A percentile compares a stretch with the other conserved stretches of the same genome.
Evolutionary conservation across 2,113 vertebrate genomes (phyloP).

Genomic region (Shinisaurus crocodilurus): DNA sequence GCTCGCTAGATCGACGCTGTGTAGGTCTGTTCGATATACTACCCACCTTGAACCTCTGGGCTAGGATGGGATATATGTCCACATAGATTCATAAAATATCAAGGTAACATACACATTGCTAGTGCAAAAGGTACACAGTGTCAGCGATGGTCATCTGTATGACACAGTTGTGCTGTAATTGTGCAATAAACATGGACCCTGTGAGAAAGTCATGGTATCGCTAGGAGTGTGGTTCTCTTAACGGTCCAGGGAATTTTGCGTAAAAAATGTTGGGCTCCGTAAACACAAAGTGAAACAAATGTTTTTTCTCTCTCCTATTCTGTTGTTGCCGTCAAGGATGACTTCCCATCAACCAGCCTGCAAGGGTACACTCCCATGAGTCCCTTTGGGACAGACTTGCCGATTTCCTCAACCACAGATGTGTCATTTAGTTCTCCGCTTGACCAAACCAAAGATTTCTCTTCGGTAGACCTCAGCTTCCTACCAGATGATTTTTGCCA

Average conservation of each 20-base stretch:
- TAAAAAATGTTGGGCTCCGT: background rate
- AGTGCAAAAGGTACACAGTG: too few species aligned
- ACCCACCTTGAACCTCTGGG: background rate
- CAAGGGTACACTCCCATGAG: conserved; percentile 62
- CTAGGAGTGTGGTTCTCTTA: background rate
- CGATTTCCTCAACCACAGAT: conserved; percentile 56
- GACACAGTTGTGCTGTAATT: background rate
- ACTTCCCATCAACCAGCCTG: conserved; percentile 48
- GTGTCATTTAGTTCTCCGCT: conserved; percentile 49
- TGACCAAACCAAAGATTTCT: conserved; percentile 67
- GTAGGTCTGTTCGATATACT: background rate
- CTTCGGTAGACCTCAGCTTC: conserved; percentile 90
- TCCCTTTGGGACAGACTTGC: conserved; percentile 73
- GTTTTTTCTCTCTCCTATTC: conserved; percentile 29
- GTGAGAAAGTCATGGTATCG: background rate
- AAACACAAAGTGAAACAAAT: background rate
- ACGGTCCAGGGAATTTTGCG: background rate
- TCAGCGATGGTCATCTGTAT: too few species aligned
- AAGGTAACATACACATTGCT: background rate
- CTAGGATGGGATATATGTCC: background rate
- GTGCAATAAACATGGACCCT: background rate
- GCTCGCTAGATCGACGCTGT: background rate
- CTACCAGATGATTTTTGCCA: conserved; percentile 87
- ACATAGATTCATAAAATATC: background rate
- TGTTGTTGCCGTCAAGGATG: conserved; percentile 65